Evolutionary conservation across 2,797 vertebrate species (phyloP), one percentile per base, ranked within the genome.

Genomic region (Gobio occitaniae): DNA sequence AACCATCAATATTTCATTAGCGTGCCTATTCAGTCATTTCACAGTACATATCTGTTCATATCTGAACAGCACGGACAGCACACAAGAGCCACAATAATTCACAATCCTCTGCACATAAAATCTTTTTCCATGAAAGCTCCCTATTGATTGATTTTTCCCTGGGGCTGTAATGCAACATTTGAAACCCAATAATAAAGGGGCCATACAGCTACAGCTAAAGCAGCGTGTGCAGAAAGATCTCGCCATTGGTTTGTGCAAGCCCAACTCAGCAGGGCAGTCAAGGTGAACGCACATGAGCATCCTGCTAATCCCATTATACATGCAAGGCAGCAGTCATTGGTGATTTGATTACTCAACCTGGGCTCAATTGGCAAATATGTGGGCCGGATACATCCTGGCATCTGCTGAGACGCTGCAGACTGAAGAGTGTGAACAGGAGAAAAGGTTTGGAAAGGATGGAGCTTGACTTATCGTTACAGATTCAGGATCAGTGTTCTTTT

Each of bases 261-360:
- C 13, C 81, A 83, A 59, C 81, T 66, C 81, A 76, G 81, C 71
- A 8, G 74, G 75, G 36, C 50, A 78, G 63, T 81, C 7, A 52
- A 77, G 86, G 78, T 81, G 78, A 87, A 84, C 13, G 56, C 79
- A 84, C 71, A 81, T 29, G 16, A 78, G 65, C 54, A 63, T 70
- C 21, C n/a, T 8, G 17, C 44, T 77, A 84, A 87, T 87, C 63
- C 41, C 13, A 69, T 87, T 81, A 87, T 75, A 29, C 78, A 81
- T 54, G 71, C 83, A 68, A 68, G 74, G 65, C 48, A 32, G 48
- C 74, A 78, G 38, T 50, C 63, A 70, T 54, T 54, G 47, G 32
- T 68, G 59, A 83, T 66, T 83, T 77, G 17, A 83, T 84, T 69
- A 59, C 21, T 41, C 63, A 84, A 44, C 48, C 63, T 69, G 61